phyloP scores from a whole-genome alignment of 2,888 invertebrate species.

The Ophion costatus region DNA sequence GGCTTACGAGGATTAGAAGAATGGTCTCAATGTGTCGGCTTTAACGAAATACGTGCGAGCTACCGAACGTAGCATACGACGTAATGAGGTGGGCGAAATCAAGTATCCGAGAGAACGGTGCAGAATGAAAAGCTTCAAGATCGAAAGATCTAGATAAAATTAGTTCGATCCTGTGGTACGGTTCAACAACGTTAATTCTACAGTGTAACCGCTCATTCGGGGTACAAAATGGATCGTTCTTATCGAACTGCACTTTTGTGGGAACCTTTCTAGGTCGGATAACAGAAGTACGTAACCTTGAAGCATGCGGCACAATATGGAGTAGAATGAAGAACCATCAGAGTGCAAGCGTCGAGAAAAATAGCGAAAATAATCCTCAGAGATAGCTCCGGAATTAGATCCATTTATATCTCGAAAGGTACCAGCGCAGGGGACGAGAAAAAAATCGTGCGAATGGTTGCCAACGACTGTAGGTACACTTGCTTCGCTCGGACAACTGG shows the following conservation, averaged over 20 bases:
- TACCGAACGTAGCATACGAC: not conserved
- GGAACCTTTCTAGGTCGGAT: not conserved
- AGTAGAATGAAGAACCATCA: not conserved
- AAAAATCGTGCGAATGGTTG: conserved; percentile 44
- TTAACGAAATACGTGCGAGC: not conserved
- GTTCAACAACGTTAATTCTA: not conserved
- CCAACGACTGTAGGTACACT: conserved; percentile 34
- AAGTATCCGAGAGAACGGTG: not conserved
- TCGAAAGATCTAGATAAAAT: not conserved
- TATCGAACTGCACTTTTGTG: not conserved
- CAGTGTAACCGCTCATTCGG: not conserved
- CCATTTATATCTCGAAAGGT: conserved; percentile 34
- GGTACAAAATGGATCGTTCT: not conserved
- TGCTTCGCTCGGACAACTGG: conserved; percentile 34
- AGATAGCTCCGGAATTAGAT: conserved; percentile 42
- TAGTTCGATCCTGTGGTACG: not conserved
- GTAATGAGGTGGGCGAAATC: not conserved
- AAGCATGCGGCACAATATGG: not conserved
- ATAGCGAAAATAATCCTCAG: conserved; percentile 19
- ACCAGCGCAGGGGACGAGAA: conserved; percentile 7
- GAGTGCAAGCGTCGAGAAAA: conserved; percentile 9
- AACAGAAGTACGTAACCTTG: not conserved
- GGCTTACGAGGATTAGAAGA: conserved; percentile 27
- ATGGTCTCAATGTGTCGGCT: conserved; percentile 19
- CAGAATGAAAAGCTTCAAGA: not conserved